Evolutionary conservation across 23 tunicate species (phyloP), one percentile per base, ranked within the genome.

Genomic region (Aplidium turbinatum): DNA sequence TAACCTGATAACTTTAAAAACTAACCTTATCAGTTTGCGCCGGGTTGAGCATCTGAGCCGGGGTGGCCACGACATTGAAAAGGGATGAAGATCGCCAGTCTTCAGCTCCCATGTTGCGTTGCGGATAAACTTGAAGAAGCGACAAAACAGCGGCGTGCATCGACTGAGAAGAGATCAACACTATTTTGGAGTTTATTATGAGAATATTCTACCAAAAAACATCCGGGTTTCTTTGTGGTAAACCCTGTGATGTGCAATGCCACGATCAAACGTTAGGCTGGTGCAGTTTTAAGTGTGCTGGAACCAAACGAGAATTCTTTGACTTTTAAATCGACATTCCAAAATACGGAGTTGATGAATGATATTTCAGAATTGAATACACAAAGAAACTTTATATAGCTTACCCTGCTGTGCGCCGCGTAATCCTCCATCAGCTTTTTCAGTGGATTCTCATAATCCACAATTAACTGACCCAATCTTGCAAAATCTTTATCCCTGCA

Each of bases 401-500:
- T 27, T 25, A 91, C 97, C 63, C 97, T 50, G 55, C 53, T 51
- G 38, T 91, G 87, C 22, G 84, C 86, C 1, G 81, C 69, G 53
- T 82, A 89, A 61, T 95, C 99, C 29, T 95, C 99, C 31, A 77
- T 79, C 40, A 95, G 63, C 60, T 95, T 95, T 64, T 95, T 95
- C 42, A 95, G 36, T 0, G 99, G 99, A 63, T 95, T 63, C 73
- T 95, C 95, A 74, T 76, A 95, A 47, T 95, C 93, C 1, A 62
- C 36, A 26, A 95, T 95, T 63, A 95, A 57, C 76, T 95, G 96
- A 18, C 86, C 96, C 23, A 95, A 58, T 18, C 90, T 77, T 9
- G 87, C 72, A 71, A 42, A 95, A 55, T 85, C 96, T 73, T 85
- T 83, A 20, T 95, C 99, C 67, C 97, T 91, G 58, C 23, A 69